Evolutionary conservation across 2,113 vertebrate genomes (phyloP).

Genomic region (Xenopus tropicalis): DNA sequence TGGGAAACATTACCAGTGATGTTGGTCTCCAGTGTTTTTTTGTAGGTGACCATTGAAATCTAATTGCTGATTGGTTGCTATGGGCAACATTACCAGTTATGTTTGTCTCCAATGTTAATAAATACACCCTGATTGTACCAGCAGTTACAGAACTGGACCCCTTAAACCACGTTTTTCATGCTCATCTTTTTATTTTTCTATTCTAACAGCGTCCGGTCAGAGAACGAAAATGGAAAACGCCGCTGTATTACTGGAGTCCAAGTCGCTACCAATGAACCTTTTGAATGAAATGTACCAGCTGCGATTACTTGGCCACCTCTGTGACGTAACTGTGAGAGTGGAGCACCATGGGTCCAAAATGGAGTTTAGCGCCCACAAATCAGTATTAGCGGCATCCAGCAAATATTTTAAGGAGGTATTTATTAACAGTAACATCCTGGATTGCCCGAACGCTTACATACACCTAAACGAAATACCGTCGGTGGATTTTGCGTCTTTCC

Average conservation of each 20-base stretch:
- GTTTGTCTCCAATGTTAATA: too few relatives aligned
- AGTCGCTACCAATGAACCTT: constrained; percentile 73
- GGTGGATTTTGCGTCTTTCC: constrained; percentile 76
- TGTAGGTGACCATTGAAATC: too few relatives aligned
- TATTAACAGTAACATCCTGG: constrained; percentile 64
- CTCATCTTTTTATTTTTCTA: too few relatives aligned
- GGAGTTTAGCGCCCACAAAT: constrained; percentile 86
- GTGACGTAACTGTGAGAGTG: constrained; percentile 85
- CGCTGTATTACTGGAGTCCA: constrained; percentile 76
- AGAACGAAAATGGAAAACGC: constrained; percentile 71
- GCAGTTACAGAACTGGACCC: too few relatives aligned
- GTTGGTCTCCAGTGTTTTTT: too few relatives aligned
- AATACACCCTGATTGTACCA: too few relatives aligned
- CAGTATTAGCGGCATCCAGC: constrained; percentile 88
- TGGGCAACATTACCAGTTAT: too few relatives aligned
- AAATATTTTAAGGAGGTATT: constrained; percentile 88
- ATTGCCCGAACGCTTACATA: constrained; percentile 62
- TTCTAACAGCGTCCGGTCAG: neutral
- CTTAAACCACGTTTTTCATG: too few relatives aligned
- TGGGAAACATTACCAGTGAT: too few relatives aligned
- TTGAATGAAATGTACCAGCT: constrained; percentile 85
- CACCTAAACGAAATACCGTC: constrained; percentile 71
- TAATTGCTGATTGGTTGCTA: too few relatives aligned
- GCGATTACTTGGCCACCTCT: constrained; percentile 78
- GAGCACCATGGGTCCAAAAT: constrained; percentile 76